A percentile compares a stretch with the other conserved stretches of the same genome.
phyloP scores from a whole-genome alignment of 2,797 vertebrate genomes.

The Podarcis siculus region DNA sequence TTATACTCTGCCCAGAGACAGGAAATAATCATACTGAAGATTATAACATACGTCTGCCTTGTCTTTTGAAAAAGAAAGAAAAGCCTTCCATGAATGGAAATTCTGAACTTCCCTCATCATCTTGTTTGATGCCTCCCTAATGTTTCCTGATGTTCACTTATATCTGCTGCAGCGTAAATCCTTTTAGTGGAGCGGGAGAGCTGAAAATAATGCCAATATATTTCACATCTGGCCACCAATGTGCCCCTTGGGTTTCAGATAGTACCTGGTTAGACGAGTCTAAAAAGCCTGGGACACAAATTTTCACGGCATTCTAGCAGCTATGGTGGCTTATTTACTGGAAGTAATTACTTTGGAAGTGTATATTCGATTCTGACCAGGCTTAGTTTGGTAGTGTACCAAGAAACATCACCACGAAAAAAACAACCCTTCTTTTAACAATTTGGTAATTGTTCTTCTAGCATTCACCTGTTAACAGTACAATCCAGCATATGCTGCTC shows the following conservation, averaged over 20 bases:
- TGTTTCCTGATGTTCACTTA: background rate
- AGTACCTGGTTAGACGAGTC: too few species aligned
- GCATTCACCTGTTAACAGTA: background rate
- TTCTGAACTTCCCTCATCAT: background rate
- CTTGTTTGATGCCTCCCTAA: constrained; percentile 1
- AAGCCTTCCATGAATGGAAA: constrained; percentile 6
- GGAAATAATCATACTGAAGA: constrained; percentile 4
- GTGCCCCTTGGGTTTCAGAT: too few species aligned
- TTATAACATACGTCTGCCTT: background rate
- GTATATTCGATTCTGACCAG: too few species aligned
- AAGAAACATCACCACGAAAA: too few species aligned
- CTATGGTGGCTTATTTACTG: too few species aligned
- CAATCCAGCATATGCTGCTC: background rate
- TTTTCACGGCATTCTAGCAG: too few species aligned
- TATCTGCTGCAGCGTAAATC: background rate
- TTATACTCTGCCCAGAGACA: constrained; percentile 12
- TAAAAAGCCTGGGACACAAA: too few species aligned
- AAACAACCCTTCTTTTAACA: too few species aligned
- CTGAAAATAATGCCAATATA: too few species aligned
- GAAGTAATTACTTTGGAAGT: too few species aligned
- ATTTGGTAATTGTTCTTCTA: background rate
- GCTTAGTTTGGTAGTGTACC: background rate
- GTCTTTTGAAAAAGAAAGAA: background rate
- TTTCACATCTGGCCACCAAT: too few species aligned
- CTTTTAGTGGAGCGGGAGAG: background rate